phyloP scores from a whole-genome alignment of 2,113 vertebrate species.

The Myrmecobius fasciatus region DNA sequence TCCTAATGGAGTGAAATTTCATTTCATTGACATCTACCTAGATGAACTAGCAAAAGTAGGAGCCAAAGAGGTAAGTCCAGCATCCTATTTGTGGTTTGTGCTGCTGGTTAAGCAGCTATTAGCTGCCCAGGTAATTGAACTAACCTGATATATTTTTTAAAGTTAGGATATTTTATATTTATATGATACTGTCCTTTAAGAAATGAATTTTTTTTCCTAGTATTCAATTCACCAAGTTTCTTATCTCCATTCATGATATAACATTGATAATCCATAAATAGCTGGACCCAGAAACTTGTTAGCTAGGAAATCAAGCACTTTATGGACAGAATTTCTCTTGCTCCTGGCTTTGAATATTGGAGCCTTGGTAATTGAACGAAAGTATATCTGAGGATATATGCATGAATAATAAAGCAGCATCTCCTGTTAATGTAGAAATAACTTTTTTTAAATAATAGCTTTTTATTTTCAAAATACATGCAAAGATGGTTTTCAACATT shows the following conservation, averaged over 20 bases:
- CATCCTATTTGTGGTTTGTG: rapidly evolving
- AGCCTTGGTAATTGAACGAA: background rate
- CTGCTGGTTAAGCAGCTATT: background rate
- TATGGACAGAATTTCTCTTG: background rate
- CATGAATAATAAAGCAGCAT: background rate
- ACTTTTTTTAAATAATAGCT: background rate
- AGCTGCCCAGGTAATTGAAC: background rate
- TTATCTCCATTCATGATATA: background rate
- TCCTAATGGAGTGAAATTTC: slow-evolving; percentile 87
- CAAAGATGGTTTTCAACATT: too few relatives aligned
- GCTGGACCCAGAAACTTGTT: background rate
- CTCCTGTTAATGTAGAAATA: background rate
- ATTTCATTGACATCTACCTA: slow-evolving; percentile 92
- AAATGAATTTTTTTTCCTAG: background rate
- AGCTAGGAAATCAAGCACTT: background rate
- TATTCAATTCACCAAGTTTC: background rate
- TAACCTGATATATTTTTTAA: background rate
- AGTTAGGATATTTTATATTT: background rate
- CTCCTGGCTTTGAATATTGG: background rate
- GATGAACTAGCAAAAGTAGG: slow-evolving; percentile 90
- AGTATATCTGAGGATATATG: background rate
- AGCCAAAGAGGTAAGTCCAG: slow-evolving; percentile 86
- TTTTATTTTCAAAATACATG: too few relatives aligned
- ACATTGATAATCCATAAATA: background rate
- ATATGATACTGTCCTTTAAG: background rate